phyloP scores from a whole-genome alignment of 2,888 invertebrate genomes.

The Kryphioiulus occultus region DNA sequence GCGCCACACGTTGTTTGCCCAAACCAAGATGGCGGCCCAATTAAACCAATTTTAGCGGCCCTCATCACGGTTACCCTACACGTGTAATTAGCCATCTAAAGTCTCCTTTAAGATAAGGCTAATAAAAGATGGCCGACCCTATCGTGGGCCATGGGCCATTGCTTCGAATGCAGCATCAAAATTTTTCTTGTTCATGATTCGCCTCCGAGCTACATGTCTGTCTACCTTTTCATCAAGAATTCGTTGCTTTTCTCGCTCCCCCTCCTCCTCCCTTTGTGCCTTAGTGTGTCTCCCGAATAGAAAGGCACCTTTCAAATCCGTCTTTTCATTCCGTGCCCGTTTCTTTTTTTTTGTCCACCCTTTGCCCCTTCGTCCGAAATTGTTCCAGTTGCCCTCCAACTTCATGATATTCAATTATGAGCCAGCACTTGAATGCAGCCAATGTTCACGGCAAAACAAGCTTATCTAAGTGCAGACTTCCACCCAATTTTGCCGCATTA shows the following conservation, averaged over 20 bases:
- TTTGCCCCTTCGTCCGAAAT: background rate
- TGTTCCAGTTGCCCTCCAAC: background rate
- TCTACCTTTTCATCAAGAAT: constrained; percentile 26
- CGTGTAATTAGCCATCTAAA: background rate
- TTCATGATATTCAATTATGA: constrained; percentile 28
- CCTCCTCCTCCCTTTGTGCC: background rate
- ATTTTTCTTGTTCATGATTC: background rate
- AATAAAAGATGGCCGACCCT: background rate
- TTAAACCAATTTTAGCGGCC: background rate
- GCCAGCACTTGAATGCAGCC: background rate
- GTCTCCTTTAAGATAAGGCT: background rate
- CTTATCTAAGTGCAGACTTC: constrained; percentile 11
- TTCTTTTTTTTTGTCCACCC: background rate
- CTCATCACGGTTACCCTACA: background rate
- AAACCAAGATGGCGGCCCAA: background rate
- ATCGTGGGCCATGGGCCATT: background rate
- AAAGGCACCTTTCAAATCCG: constrained; percentile 20
- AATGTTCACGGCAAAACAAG: constrained; percentile 11
- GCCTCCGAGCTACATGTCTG: background rate
- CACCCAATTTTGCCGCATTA: constrained; percentile 26
- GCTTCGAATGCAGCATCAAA: too few species aligned
- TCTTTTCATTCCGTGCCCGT: background rate
- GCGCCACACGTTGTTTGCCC: too few species aligned
- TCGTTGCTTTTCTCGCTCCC: background rate
- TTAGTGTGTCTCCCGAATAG: background rate